Conservation (phyloP, 2,797 vertebrate genomes). For the Chanos chanos region DNA sequence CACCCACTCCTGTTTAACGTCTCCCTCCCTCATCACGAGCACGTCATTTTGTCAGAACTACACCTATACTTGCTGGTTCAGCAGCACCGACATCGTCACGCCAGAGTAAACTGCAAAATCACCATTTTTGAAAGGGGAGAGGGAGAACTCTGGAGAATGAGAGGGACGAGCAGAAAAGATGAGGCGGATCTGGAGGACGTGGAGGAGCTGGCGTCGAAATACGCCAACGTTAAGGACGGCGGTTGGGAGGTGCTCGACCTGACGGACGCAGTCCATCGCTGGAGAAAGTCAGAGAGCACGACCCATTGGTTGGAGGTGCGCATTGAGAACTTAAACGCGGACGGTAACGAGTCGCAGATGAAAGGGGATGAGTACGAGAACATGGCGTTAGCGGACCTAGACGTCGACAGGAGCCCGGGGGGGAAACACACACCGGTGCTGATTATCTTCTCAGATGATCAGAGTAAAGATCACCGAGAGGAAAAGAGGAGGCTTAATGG, state of each 20-base stretch:
- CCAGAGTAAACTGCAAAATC: slow-evolving; percentile 77
- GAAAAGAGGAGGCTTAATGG: slow-evolving; percentile 73
- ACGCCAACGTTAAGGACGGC: slow-evolving; percentile 74
- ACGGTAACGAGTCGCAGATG: slow-evolving; percentile 39
- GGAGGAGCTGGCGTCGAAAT: slow-evolving; percentile 73
- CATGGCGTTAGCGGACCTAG: slow-evolving; percentile 55
- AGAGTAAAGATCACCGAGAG: slow-evolving; percentile 70
- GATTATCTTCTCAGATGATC: slow-evolving; percentile 90
- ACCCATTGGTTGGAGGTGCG: slow-evolving; percentile 81
- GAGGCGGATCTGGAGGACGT: slow-evolving; percentile 54
- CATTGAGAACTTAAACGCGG: slow-evolving; percentile 64
- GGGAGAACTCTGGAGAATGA: slow-evolving; percentile 48
- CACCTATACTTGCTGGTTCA: slow-evolving; percentile 80
- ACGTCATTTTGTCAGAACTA: slow-evolving; percentile 82
- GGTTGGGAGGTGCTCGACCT: slow-evolving; percentile 92
- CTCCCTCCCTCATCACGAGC: slow-evolving; percentile 84
- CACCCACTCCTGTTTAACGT: slow-evolving; percentile 88
- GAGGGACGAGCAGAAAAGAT: slow-evolving; percentile 45
- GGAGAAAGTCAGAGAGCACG: slow-evolving; percentile 72
- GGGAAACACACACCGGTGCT: slow-evolving; percentile 80
- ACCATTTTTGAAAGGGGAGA: slow-evolving; percentile 78
- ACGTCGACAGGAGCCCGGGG: slow-evolving; percentile 73
- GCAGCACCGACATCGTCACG: slow-evolving; percentile 64
- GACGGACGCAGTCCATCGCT: slow-evolving; percentile 76
- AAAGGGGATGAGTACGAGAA: slow-evolving; percentile 39